A percentile compares a stretch with the other conserved stretches of the same genome.
Conservation (phyloP, 2,888 invertebrate genomes). For the Heliconius ismenius region DNA sequence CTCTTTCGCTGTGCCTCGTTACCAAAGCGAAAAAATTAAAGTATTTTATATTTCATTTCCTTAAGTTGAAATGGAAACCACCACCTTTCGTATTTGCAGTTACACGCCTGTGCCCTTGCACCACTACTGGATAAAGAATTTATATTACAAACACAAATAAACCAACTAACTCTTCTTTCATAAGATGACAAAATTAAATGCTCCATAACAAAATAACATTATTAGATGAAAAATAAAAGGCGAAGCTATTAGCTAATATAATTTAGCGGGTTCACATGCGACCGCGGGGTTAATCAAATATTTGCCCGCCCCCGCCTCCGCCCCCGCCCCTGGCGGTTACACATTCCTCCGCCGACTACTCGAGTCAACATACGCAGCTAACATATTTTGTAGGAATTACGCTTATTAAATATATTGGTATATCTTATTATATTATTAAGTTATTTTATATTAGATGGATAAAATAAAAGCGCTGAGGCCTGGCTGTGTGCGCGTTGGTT, state of each 20-base stretch:
- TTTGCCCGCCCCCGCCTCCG: conserved; percentile 43
- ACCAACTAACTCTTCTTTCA: background rate
- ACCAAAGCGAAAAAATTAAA: no score
- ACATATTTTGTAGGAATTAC: conserved; percentile 34
- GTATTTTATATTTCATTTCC: no score
- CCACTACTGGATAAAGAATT: background rate
- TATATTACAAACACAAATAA: conserved; percentile 4
- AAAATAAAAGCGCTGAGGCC: background rate
- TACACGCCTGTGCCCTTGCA: no score
- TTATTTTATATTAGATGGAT: background rate
- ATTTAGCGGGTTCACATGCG: conserved; percentile 46
- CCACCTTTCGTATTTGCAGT: no score
- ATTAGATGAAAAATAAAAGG: conserved; percentile 35
- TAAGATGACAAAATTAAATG: conserved; percentile 9
- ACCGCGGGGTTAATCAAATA: conserved; percentile 50
- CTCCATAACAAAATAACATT: conserved; percentile 25
- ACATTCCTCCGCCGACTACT: conserved; percentile 32
- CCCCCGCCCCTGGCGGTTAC: conserved; percentile 38
- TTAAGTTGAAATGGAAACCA: no score
- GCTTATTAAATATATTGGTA: conserved; percentile 29
- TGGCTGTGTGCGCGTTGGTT: background rate
- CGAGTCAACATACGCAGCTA: conserved; percentile 37
- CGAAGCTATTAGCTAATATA: conserved; percentile 47
- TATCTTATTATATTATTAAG: background rate
- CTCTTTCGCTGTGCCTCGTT: no score